Conservation (phyloP, 2,113 vertebrate species). For the Dinomys branickii region DNA sequence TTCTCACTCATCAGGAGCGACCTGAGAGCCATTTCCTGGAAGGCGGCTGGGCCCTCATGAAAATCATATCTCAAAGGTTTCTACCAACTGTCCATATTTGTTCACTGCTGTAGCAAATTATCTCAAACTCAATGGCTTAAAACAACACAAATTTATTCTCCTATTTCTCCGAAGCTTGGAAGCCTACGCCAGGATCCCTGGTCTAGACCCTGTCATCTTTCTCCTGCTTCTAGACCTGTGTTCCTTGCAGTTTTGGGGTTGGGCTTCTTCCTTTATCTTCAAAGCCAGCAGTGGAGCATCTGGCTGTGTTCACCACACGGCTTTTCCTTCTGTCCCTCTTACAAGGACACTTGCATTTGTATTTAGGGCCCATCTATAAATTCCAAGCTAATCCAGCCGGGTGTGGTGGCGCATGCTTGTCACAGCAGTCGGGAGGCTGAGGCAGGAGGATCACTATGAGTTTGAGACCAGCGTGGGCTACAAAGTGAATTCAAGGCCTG, state of each 20-base stretch:
- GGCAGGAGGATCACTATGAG: background rate
- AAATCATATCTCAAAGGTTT: background rate
- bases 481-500: background rate
- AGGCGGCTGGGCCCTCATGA: background rate
- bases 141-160: background rate
- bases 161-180: background rate
- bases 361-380: background rate
- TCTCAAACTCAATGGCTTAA: background rate
- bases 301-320: rapidly evolving
- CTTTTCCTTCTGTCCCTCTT: no score
- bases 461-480: background rate
- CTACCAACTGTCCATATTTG: background rate
- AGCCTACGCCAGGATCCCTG: background rate
- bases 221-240: background rate
- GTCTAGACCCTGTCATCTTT: background rate
- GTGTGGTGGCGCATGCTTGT: background rate
- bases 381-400: background rate
- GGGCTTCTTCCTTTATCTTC: background rate
- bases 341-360: background rate
- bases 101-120: background rate
- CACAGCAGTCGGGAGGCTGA: background rate
- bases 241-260: rapidly evolving
- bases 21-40: background rate
- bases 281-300: background rate
- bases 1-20: background rate